These are phyloP conservation scores for Atractosteus spatula DNA, from an alignment of 2,113 vertebrate species.

Conservation along the genomic window DNA sequence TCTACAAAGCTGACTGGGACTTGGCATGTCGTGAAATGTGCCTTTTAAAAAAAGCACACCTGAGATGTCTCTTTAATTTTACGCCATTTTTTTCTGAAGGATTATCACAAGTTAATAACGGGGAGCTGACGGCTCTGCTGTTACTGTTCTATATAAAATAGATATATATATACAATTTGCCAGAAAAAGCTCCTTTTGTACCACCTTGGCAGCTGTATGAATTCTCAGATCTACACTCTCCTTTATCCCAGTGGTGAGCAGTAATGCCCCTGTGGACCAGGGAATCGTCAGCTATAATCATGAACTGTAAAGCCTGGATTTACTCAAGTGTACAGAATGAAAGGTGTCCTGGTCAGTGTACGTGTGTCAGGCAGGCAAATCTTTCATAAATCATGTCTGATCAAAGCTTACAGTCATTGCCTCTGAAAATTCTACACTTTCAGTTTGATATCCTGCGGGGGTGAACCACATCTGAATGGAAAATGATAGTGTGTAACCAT, in stretches of 20 bases:
- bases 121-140: conserved; percentile 37
- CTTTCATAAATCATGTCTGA: conserved; percentile 8
- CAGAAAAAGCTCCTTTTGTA: background rate
- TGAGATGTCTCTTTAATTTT: conserved; percentile 40
- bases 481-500: background rate
- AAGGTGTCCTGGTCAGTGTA: background rate
- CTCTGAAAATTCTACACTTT: background rate
- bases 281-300: background rate
- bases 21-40: conserved; percentile 62
- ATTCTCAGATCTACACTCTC: background rate
- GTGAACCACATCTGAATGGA: too few species aligned
- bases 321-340: background rate
- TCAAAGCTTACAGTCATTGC: background rate
- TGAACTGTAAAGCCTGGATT: background rate
- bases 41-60: conserved; percentile 52
- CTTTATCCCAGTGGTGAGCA: background rate
- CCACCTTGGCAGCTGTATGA: background rate
- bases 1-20: conserved; percentile 56
- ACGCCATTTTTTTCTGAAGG: conserved; percentile 27
- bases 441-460: too few species aligned
- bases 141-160: conserved; percentile 40
- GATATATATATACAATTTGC: background rate
- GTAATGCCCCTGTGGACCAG: background rate
- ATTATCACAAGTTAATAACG: background rate
- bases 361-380: background rate